Evolutionary conservation across 2,113 vertebrate genomes (phyloP).

Genomic region (Zeus faber): DNA sequence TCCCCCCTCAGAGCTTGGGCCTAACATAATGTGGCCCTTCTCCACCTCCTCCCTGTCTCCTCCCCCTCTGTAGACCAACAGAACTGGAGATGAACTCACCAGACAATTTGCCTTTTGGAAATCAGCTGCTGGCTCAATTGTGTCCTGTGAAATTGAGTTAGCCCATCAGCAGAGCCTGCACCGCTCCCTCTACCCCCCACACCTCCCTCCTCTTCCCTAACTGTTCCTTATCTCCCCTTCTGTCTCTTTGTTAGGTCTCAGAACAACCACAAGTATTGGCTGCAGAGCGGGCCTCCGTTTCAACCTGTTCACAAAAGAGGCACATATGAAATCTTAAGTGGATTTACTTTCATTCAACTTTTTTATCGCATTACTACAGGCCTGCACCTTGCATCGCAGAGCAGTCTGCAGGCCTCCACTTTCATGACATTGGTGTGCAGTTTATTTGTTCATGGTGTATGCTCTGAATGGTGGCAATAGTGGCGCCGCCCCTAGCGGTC

Average conservation of each 20-base stretch:
- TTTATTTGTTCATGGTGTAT: too few species aligned
- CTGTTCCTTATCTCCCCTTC: background rate
- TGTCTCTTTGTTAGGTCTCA: constrained; percentile 21
- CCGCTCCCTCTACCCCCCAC: constrained; percentile 5
- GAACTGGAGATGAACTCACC: constrained; percentile 52
- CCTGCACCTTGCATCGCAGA: too few species aligned
- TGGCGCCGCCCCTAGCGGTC: too few species aligned
- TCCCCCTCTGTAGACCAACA: constrained; percentile 13
- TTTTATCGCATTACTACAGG: too few species aligned
- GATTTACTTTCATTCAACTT: too few species aligned
- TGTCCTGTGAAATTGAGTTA: constrained; percentile 61
- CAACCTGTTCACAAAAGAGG: constrained; percentile 22
- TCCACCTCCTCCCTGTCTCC: constrained; percentile 3
- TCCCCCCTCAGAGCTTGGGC: constrained; percentile 32
- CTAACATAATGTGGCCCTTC: constrained; percentile 33
- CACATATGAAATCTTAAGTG: constrained; percentile 18
- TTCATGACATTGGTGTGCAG: too few species aligned
- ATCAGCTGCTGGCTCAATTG: constrained; percentile 53
- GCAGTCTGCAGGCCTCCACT: too few species aligned
- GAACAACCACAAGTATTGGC: constrained; percentile 24
- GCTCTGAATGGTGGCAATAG: too few species aligned
- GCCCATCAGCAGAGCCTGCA: constrained; percentile 50
- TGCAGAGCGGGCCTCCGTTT: constrained; percentile 22
- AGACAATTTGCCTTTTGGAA: constrained; percentile 65
- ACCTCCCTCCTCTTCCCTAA: background rate